These are phyloP conservation scores for Diachasma alloeum DNA, from an alignment of 1,140 invertebrate genomes.

Conservation along the genomic window DNA sequence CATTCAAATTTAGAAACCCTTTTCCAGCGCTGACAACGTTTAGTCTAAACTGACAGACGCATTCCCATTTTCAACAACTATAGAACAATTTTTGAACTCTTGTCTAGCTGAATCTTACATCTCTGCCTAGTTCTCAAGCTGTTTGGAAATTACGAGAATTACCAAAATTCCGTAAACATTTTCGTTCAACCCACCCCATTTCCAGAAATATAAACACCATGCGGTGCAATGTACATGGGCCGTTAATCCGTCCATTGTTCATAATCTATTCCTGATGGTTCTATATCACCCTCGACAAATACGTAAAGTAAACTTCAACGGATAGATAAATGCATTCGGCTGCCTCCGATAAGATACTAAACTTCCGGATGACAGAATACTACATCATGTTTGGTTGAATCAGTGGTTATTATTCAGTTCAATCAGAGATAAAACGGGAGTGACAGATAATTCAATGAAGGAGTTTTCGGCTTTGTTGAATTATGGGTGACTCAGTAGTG, in stretches of 20 bases:
- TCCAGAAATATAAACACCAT: background rate
- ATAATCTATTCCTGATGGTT: background rate
- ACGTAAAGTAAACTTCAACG: background rate
- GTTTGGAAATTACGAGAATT: background rate
- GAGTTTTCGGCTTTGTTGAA: background rate
- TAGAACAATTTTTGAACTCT: no score
- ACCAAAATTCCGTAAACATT: background rate
- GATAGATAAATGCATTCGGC: background rate
- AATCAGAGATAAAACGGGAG: constrained; percentile 1
- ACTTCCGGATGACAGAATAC: background rate
- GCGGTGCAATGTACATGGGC: background rate
- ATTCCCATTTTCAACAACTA: no score
- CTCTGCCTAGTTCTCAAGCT: background rate
- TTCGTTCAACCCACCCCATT: background rate
- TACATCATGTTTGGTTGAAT: background rate
- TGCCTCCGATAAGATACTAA: background rate
- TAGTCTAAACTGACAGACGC: no score
- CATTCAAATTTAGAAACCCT: no score
- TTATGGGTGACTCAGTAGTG: constrained; percentile 23
- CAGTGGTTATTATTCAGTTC: background rate
- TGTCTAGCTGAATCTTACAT: no score
- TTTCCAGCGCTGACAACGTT: no score
- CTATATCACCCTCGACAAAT: background rate
- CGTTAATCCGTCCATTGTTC: background rate
- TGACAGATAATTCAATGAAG: background rate